Evolutionary conservation across 2,888 invertebrate species (phyloP), one percentile per base, ranked within the genome.

Genomic region (Craniophora ligustri): DNA sequence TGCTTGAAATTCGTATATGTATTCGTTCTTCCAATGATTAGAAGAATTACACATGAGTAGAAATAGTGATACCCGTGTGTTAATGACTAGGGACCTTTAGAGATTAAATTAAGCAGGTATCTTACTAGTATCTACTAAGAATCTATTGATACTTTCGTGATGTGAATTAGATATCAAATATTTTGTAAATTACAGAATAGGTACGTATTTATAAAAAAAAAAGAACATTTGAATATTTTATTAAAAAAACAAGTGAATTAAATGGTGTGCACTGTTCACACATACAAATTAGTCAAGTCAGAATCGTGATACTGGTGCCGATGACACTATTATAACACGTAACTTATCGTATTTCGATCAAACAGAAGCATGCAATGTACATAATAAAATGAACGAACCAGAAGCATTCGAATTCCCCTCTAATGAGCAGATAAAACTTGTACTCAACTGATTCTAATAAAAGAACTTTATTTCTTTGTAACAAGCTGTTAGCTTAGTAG

Each of bases 301-400:
- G 23, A 69, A 55, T 72, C 85, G 84, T 86, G 86, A 79, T 77
- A 38, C 68, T 66, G 51, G 73, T 82, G 50, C 53, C 76, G 65
- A 85, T 77, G 67, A 72, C 69, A 71, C 51, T 78, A 81, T 84
- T 80, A 79, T 64, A 69, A 69, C 54, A 41, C 63, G 70, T 76
- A 82, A 79, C 78, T 81, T 78, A 80, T 80, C 67, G 73, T 68
- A 82, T 84, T 81, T 78, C 74, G 65, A 85, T 86, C 84, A 72
- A 69, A 54, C 30, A 50, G 21, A 39, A 40, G 28, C 15, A 42
- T 32, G 44, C 45, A 8, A 11, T 31, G 16, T 48, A 26, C 46
- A 60, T 61, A 19, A 2, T 39, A 39, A 63, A 38, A 19, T 6
- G 10, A 23, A n/a, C n/a, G n/a, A n/a, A n/a, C n/a, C n/a, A n/a